phyloP scores from a whole-genome alignment of 2,113 vertebrate species.

The Corythoichthys intestinalis region DNA sequence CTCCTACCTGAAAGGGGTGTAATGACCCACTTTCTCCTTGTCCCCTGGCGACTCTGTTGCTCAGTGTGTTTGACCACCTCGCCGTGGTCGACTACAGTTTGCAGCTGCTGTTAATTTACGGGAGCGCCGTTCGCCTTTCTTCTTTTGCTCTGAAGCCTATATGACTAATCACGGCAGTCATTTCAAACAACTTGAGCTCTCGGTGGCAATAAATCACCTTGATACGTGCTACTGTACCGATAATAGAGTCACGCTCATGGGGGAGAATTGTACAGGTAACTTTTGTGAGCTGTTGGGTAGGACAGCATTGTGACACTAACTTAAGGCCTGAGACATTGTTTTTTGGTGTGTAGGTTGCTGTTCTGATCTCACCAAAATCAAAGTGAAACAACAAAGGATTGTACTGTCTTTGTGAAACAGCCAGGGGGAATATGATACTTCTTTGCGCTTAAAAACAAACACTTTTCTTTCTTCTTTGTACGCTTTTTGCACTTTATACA shows the following conservation, averaged over 20 bases:
- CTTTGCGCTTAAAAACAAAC: slow-evolving; percentile 7
- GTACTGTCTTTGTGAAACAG: slow-evolving; percentile 29
- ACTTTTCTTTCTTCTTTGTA: slow-evolving; percentile 12
- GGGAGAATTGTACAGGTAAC: slow-evolving; percentile 44
- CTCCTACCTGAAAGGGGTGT: slow-evolving; percentile 57
- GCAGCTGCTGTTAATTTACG: slow-evolving; percentile 75
- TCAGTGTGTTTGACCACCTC: slow-evolving; percentile 72
- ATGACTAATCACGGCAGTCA: slow-evolving; percentile 79
- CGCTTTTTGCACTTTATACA: slow-evolving; percentile 13
- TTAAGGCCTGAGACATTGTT: slow-evolving; percentile 48
- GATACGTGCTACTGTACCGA: slow-evolving; percentile 67
- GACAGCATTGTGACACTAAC: slow-evolving; percentile 30
- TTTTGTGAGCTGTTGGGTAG: slow-evolving; percentile 13
- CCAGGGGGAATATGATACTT: slow-evolving; percentile 27
- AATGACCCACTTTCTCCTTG: slow-evolving; percentile 72
- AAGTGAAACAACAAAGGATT: slow-evolving; percentile 52
- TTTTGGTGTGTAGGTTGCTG: slow-evolving; percentile 56
- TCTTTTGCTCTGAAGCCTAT: slow-evolving; percentile 64
- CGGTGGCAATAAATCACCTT: slow-evolving; percentile 76
- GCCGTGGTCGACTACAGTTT: slow-evolving; percentile 60
- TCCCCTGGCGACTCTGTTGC: slow-evolving; percentile 56
- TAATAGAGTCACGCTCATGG: slow-evolving; percentile 66
- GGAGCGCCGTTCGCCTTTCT: slow-evolving; percentile 38
- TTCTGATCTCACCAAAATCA: slow-evolving; percentile 50
- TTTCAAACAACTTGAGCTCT: slow-evolving; percentile 76